Evolutionary conservation across 2,888 invertebrate species (phyloP).

Genomic region (Antitype chi): DNA sequence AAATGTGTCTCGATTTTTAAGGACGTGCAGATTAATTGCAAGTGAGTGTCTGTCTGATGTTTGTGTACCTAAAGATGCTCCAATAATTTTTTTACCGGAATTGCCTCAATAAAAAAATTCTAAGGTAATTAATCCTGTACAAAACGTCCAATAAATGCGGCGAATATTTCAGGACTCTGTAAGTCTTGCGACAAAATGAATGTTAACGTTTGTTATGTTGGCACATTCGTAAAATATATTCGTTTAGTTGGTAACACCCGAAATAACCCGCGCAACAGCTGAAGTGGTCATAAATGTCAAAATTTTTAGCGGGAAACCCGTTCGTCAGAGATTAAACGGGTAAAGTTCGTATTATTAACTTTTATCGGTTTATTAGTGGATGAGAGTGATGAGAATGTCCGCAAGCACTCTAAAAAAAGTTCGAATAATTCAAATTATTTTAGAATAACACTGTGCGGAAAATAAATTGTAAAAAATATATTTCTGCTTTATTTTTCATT

Average conservation of each 20-base stretch:
- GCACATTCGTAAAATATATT: slow-evolving; percentile 60
- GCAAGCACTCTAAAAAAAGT: not conserved
- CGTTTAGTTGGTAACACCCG: slow-evolving; percentile 45
- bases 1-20: slow-evolving; percentile 27
- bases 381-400: slow-evolving; percentile 22
- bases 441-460: not conserved
- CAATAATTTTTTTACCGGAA: slow-evolving; percentile 8
- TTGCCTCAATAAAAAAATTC: slow-evolving; percentile 9
- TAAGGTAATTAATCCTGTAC: slow-evolving; percentile 37
- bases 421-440: slow-evolving; percentile 19
- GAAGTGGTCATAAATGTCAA: slow-evolving; percentile 57
- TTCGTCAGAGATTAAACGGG: slow-evolving; percentile 47
- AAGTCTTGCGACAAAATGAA: slow-evolving; percentile 53
- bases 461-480: slow-evolving; percentile 1
- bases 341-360: slow-evolving; percentile 24
- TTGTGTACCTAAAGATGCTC: slow-evolving; percentile 15
- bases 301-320: slow-evolving; percentile 46
- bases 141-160: slow-evolving; percentile 46
- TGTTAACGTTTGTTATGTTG: slow-evolving; percentile 60
- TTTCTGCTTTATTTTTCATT: slow-evolving; percentile 37
- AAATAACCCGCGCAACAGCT: slow-evolving; percentile 56
- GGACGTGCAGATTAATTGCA: slow-evolving; percentile 31
- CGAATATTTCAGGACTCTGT: slow-evolving; percentile 44
- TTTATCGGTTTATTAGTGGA: slow-evolving; percentile 31
- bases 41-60: not conserved